Percentiles rank a stretch among this genome's conserved stretches.
Conservation (phyloP, 2,888 invertebrate genomes). For the Allolobophora icterica region DNA sequence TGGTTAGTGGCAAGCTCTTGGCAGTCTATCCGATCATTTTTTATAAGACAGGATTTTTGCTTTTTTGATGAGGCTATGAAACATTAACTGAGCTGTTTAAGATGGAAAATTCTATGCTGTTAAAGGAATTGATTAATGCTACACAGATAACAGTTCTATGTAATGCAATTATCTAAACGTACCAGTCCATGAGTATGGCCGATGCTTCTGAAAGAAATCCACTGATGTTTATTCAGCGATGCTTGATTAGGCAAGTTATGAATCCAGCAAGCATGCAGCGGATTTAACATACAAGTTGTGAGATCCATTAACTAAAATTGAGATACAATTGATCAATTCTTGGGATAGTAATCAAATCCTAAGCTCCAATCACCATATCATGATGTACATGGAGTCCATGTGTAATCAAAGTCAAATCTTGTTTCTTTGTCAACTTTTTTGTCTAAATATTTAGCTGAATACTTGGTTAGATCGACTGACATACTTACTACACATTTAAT, state of each 20-base stretch:
- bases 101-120: neutral
- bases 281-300: no score
- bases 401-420: no score
- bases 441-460: no score
- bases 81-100: no score
- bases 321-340: no score
- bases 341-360: no score
- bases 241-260: neutral
- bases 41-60: neutral
- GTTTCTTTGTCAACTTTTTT: no score
- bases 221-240: no score
- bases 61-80: neutral
- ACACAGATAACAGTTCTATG: neutral
- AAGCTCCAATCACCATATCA: neutral
- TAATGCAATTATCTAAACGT: neutral
- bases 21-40: neutral
- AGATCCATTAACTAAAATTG: neutral
- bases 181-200: no score
- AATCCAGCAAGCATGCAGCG: neutral
- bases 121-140: neutral
- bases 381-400: no score
- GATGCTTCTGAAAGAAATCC: no score
- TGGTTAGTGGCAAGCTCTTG: neutral
- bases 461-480: no score
- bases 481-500: neutral